Conservation (phyloP, 2,113 vertebrate genomes). For the Leiothrix lutea region DNA sequence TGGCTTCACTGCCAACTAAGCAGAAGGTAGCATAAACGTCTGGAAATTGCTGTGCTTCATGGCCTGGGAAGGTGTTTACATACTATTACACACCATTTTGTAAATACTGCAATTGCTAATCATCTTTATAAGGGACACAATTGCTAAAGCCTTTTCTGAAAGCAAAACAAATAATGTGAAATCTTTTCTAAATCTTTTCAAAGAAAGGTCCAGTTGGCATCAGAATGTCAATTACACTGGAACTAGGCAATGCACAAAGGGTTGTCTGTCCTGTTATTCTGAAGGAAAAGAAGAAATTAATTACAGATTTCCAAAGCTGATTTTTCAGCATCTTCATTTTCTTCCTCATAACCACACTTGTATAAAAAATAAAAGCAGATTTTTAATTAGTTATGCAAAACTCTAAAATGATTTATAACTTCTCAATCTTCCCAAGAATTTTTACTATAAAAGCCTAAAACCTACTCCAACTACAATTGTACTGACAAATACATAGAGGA, state of each 20-base stretch:
- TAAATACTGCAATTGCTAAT: not conserved
- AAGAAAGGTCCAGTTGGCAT: not conserved
- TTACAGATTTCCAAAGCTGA: not conserved
- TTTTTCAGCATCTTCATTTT: not conserved
- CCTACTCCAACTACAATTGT: not conserved
- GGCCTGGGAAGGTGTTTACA: not conserved
- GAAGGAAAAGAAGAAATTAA: not conserved
- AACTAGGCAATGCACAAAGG: not conserved
- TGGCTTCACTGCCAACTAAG: not conserved
- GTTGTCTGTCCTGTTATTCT: not conserved
- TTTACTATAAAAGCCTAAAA: not conserved
- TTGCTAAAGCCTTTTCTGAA: not conserved
- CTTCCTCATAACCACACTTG: not conserved
- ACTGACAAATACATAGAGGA: not conserved
- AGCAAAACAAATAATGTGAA: not conserved
- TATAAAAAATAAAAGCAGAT: not conserved
- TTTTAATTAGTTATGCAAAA: not conserved
- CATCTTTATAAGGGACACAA: not conserved
- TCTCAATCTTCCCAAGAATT: not conserved
- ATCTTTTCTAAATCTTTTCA: not conserved
- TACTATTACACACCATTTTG: not conserved
- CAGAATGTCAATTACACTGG: not conserved
- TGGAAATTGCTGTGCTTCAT: not conserved
- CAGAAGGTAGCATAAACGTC: not conserved
- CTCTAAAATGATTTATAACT: not conserved